Percentiles rank a stretch among this genome's conserved stretches.
Evolutionary conservation across 2,113 vertebrate genomes (phyloP).

Genomic region (Elaphurus davidianus): DNA sequence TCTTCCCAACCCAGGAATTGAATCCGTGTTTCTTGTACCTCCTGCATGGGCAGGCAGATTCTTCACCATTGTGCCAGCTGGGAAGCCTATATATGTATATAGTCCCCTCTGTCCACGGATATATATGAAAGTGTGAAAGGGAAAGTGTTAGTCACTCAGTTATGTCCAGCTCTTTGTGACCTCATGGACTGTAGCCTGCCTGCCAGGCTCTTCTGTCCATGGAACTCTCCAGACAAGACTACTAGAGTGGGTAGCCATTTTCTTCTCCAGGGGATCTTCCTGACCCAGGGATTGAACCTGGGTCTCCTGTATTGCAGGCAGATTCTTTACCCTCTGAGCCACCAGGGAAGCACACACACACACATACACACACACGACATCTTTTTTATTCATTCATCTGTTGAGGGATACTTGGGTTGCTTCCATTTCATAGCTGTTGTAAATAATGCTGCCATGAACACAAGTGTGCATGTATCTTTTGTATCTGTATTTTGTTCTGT

Average conservation of each 20-base stretch:
- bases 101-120: not conserved
- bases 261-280: not conserved
- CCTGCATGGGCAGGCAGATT: not conserved
- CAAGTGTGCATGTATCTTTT: not conserved
- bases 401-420: not conserved
- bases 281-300: not conserved
- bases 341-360: accelerated
- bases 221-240: not conserved
- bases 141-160: not conserved
- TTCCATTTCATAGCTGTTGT: not conserved
- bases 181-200: not conserved
- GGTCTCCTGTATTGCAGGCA: not conserved
- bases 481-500: not conserved
- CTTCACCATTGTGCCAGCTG: not conserved
- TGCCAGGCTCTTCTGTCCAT: not conserved
- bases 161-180: not conserved
- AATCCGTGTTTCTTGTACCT: not conserved
- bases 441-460: not conserved
- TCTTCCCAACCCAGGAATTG: not conserved
- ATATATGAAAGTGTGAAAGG: not conserved
- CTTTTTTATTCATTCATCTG: not conserved
- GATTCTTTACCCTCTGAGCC: not conserved
- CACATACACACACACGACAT: not conserved
- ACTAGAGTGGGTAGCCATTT: not conserved
- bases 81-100: not conserved